Evolutionary conservation across 2,888 invertebrate species (phyloP).

Genomic region (Dascillus cervinus): DNA sequence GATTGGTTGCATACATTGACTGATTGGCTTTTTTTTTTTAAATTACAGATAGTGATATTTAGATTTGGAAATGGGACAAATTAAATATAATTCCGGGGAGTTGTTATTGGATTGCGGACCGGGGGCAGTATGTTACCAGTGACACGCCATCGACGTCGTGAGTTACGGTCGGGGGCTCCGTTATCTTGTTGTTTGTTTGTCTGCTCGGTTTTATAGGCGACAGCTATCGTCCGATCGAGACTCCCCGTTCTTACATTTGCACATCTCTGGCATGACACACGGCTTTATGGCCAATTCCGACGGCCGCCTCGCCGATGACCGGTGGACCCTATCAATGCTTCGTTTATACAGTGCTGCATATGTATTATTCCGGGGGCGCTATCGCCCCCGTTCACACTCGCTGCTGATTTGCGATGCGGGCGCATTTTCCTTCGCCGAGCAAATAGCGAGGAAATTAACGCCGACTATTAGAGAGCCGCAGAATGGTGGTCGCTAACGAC

Average conservation of each 20-base stretch:
- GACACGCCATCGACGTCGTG: constrained; percentile 23
- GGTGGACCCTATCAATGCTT: constrained; percentile 22
- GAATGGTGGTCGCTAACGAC: constrained; percentile 26
- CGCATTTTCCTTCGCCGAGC: too few relatives aligned
- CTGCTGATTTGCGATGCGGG: constrained; percentile 32
- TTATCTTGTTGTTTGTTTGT: constrained; percentile 27
- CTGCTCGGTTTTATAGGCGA: constrained; percentile 21
- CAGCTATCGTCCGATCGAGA: constrained; percentile 20
- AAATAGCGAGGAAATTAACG: constrained; percentile 23
- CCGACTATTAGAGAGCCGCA: constrained; percentile 25
- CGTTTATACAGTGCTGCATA: constrained; percentile 28
- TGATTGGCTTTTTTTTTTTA: too few relatives aligned
- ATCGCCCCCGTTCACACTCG: constrained; percentile 17
- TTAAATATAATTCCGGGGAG: constrained; percentile 31
- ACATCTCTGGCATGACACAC: constrained; percentile 14
- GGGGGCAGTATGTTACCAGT: constrained; percentile 21
- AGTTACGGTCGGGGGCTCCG: constrained; percentile 20
- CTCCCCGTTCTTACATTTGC: constrained; percentile 17
- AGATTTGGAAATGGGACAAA: constrained; percentile 34
- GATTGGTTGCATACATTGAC: too few relatives aligned
- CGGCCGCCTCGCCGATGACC: constrained; percentile 14
- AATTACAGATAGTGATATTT: too few relatives aligned
- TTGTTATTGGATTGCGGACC: constrained; percentile 15
- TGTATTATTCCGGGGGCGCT: constrained; percentile 27
- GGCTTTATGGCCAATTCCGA: constrained; percentile 17